A percentile compares a stretch with the other conserved stretches of the same genome.
phyloP scores from a whole-genome alignment of 2,888 invertebrate species.

The Rhaphigaster nebulosa region DNA sequence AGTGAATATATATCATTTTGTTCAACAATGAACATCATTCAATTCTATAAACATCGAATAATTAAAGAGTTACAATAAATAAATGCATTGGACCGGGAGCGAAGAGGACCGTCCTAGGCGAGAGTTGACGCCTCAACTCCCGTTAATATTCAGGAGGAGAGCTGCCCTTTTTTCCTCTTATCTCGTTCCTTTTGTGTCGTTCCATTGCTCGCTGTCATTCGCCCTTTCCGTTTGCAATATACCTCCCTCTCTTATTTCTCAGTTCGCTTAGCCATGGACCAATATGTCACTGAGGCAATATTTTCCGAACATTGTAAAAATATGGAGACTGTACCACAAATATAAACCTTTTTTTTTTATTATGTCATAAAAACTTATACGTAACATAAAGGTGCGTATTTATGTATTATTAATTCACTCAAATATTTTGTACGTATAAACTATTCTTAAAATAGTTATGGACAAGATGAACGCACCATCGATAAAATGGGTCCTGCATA shows the following conservation, averaged over 20 bases:
- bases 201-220: neutral
- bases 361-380: too few species aligned
- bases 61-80: neutral
- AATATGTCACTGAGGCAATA: neutral
- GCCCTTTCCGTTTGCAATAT: constrained; percentile 10
- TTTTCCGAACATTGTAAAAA: neutral
- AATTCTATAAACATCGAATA: neutral
- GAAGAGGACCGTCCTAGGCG: neutral
- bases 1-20: too few species aligned
- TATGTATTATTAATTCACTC: too few species aligned
- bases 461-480: too few species aligned
- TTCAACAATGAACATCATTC: too few species aligned
- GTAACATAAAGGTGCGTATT: too few species aligned
- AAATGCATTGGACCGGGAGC: neutral
- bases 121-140: constrained; percentile 36
- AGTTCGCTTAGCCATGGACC: neutral
- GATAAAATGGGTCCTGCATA: too few species aligned
- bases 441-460: too few species aligned
- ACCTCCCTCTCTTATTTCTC: neutral
- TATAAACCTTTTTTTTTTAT: neutral
- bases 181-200: constrained; percentile 27
- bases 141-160: constrained; percentile 46
- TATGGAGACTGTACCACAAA: neutral
- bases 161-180: constrained; percentile 1
- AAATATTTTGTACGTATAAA: too few species aligned